Base-by-base conservation (phyloP, 2,113 vertebrate genomes). In the Cololabis saira region DNA sequence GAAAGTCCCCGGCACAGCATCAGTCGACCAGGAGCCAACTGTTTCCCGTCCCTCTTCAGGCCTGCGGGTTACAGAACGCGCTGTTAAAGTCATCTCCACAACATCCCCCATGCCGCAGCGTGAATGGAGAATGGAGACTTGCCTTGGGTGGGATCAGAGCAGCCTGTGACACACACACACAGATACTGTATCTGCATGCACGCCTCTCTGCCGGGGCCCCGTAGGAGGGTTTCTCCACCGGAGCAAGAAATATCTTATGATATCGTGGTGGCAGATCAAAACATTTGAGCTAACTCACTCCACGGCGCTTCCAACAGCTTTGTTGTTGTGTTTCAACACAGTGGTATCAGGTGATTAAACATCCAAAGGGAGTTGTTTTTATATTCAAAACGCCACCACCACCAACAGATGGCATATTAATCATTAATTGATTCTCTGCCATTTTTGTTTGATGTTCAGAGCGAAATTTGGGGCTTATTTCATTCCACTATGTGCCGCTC, bases 321-420 rank as follows among this genome's bases (percentile, higher is more conserved):
- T 79, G 86, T 78, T 75, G 73, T 82, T 83, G 67, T 87, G 81
- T 87, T 90, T 83, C 87, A 81, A 87, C 84, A 88, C 87, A 84
- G 86, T 82, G 78, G 80, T 87, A 91, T 90, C 91, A 89, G 84
- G 85, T 88, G 89, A 88, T 91, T 88, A 82, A 90, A 92, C 87
- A 87, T 91, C 90, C 75, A 41, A 70, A 7, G 87, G 88, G 91
- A 88, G 70, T 68, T 30, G 59, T 83, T 71, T 89, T 86, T 82
- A 87, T 86, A 92, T 91, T 87, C 89, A 84, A 81, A 87, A 84
- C 43, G 68, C 80, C 72, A 58, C 80, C 74, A 47, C 78, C 70
- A 54, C 76, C 75, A 87, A 81, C 89, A 94, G 90, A 89, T 88
- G 88, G 76, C 50, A 48, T 68, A 90, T 94, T 86, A 93, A 92